Base-by-base conservation (phyloP, 1,140 invertebrate genomes). In the Anastrepha obliqua region DNA sequence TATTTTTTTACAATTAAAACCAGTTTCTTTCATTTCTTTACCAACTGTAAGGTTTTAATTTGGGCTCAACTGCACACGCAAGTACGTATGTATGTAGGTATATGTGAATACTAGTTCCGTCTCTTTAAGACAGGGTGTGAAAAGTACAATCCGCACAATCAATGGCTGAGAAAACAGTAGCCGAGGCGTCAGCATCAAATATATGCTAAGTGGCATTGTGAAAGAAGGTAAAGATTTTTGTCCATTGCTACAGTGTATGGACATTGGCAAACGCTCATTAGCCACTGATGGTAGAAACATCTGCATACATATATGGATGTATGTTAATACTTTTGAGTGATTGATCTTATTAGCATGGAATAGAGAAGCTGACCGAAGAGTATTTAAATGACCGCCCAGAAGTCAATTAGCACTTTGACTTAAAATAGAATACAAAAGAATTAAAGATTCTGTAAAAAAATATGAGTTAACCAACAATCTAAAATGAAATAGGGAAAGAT, bases 381-480 rank as follows among this genome's bases (percentile, higher is more conserved):
- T 81, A 81, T 81, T 81, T 81, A 42, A 55, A 81, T 7, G 74
- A 55, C 74, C 74, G 74, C 74, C 74, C 74, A 81, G 74, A 81
- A 81, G 74, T 1, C 44, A 81, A 81, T 81, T 51, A 81, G 55
- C 47, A 55, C 74, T 58, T 81, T 15, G 17, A n/a, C 47, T 81
- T 81, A 51, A 81, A 81, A 81, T 81, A 81, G n/a, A 81, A 81
- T 55, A 11, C 15, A 0, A 62, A 62, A 62, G 60, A 62, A 17
- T 29, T 29, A 29, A 29, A 29, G 29, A 29, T 29, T 29, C 29
- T 29, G 29, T 29, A 29, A 29, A 29, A 29, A 29, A 29, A 29
- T 29, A 29, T 29, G 29, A 29, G 29, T 29, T 29, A 29, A 29
- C 29, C 0, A 29, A 29, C 0, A 29, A 29, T 29, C 0, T 29